Conservation (phyloP, 1,140 invertebrate genomes). For the Physella acuta region DNA sequence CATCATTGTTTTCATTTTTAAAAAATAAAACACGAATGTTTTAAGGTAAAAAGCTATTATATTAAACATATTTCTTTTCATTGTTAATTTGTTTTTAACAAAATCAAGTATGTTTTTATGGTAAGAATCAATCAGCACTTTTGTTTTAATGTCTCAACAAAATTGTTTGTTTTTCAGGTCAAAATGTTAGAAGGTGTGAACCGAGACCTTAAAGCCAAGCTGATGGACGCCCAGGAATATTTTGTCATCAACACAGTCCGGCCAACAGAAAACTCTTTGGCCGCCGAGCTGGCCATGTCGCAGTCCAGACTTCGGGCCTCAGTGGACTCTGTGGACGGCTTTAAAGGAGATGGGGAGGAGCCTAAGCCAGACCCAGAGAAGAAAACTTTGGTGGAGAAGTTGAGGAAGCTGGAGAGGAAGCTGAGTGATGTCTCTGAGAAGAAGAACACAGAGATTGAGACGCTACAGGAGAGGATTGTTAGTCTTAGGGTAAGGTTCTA, state of each 20-base stretch:
- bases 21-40: too few relatives aligned
- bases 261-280: constrained; percentile 37
- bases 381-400: constrained; percentile 17
- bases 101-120: background rate
- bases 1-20: too few relatives aligned
- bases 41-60: too few relatives aligned
- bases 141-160: background rate
- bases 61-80: too few relatives aligned
- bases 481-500: constrained; percentile 33
- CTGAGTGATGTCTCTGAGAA: constrained; percentile 39
- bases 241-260: constrained; percentile 31
- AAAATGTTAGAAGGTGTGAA: constrained; percentile 43
- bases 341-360: background rate
- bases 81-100: background rate
- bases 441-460: constrained; percentile 46
- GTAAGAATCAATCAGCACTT: background rate
- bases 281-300: constrained; percentile 36
- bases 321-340: background rate
- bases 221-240: constrained; percentile 41
- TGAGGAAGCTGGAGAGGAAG: constrained; percentile 40
- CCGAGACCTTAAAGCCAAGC: constrained; percentile 43
- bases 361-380: background rate
- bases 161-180: constrained; percentile 10
- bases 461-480: constrained; percentile 43
- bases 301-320: constrained; percentile 8